These are phyloP conservation scores for Ochlodes sylvanus DNA, from an alignment of 2,888 invertebrate genomes.

Conservation along the genomic window DNA sequence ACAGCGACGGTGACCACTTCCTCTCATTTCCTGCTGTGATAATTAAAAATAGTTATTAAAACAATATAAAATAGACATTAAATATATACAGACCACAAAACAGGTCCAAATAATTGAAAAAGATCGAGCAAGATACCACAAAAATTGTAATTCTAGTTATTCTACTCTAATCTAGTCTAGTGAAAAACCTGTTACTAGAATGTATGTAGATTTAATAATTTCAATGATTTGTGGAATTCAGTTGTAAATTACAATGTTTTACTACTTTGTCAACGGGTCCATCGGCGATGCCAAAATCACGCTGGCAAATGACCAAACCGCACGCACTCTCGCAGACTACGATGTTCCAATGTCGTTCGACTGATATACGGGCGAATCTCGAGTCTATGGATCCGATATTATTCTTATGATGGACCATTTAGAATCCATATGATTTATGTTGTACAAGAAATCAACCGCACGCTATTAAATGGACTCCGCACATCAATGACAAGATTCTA, in stretches of 20 bases:
- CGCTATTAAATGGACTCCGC: slow-evolving; percentile 14
- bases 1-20: no score
- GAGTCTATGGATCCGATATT: slow-evolving; percentile 12
- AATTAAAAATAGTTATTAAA: no score
- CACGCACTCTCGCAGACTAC: slow-evolving; percentile 14
- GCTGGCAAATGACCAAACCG: slow-evolving; percentile 31
- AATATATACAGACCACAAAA: no score
- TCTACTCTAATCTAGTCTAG: no score
- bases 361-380: slow-evolving; percentile 15
- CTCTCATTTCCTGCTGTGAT: no score
- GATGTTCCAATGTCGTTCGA: slow-evolving; percentile 23
- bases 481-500: slow-evolving; percentile 11
- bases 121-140: no score
- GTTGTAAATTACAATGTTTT: slow-evolving; percentile 19
- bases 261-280: slow-evolving; percentile 12
- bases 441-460: not conserved
- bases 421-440: slow-evolving; percentile 17
- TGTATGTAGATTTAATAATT: not conserved
- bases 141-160: no score
- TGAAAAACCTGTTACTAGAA: not conserved
- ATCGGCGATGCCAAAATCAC: slow-evolving; percentile 17
- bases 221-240: slow-evolving; percentile 1
- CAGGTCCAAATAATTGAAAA: no score
- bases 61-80: no score
- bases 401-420: slow-evolving; percentile 13